Conservation (phyloP, 2,113 vertebrate species). For the Struthidea cinerea region DNA sequence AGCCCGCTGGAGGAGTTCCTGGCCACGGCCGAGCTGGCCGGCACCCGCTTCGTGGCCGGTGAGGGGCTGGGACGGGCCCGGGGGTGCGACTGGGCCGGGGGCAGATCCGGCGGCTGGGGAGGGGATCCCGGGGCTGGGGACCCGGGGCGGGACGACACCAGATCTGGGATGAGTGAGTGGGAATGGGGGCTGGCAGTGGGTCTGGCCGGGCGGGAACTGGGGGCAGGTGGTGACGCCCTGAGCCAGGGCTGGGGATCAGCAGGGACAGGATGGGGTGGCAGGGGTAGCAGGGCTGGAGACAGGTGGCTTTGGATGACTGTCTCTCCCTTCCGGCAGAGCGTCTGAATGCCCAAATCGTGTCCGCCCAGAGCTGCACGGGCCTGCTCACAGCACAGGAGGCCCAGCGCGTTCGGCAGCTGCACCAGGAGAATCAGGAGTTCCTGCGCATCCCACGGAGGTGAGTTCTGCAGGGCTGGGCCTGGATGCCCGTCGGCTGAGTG, state of each 20-base stretch:
- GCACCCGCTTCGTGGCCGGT: slow-evolving; percentile 92
- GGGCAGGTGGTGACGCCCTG: neutral
- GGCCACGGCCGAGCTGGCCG: slow-evolving; percentile 92
- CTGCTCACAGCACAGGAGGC: slow-evolving; percentile 83
- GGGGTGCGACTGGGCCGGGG: neutral
- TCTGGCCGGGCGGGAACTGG: neutral
- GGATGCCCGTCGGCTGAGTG: accelerated
- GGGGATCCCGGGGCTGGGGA: neutral
- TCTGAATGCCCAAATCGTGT: slow-evolving; percentile 88
- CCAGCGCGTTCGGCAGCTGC: slow-evolving; percentile 78
- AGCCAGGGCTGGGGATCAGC: neutral
- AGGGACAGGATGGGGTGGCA: too few relatives aligned
- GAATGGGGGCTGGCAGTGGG: neutral
- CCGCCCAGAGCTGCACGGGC: slow-evolving; percentile 79
- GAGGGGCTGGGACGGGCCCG: neutral
- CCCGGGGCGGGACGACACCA: too few relatives aligned
- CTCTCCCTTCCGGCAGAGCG: slow-evolving; percentile 75
- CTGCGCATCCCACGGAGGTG: slow-evolving; percentile 89
- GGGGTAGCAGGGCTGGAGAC: neutral
- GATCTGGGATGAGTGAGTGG: neutral
- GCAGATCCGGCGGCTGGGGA: too few relatives aligned
- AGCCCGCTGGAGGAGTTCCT: slow-evolving; percentile 93
- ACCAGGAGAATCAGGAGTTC: slow-evolving; percentile 85
- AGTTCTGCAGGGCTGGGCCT: neutral
- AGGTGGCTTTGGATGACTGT: neutral